Conservation (phyloP, 2,888 invertebrate species). For the Brassicogethes aeneus region DNA sequence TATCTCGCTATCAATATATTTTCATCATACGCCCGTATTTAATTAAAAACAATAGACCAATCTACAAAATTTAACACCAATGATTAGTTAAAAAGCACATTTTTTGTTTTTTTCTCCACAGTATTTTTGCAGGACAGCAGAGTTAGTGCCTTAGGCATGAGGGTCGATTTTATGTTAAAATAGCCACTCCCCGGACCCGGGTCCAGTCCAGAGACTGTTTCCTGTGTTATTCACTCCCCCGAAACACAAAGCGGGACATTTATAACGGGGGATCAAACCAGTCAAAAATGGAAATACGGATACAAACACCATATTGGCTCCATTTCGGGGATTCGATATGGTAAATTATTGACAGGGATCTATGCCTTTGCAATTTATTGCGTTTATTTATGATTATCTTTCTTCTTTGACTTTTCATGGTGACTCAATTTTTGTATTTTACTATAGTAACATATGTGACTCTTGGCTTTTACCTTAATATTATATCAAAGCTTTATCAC, state of each 20-base stretch:
- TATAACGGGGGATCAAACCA: slow-evolving; percentile 38
- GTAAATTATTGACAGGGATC: slow-evolving; percentile 33
- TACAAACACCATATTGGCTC: slow-evolving; percentile 33
- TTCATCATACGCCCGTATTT: no score
- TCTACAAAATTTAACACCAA: no score
- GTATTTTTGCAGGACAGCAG: no score
- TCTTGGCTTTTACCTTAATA: no score
- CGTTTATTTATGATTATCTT: slow-evolving; percentile 19
- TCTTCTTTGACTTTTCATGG: no score
- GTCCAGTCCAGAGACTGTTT: slow-evolving; percentile 12
- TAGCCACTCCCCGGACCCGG: slow-evolving; percentile 20
- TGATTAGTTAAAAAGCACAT: no score
- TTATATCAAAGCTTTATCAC: no score
- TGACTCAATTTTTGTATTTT: no score
- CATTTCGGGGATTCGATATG: slow-evolving; percentile 30
- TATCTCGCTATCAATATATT: no score
- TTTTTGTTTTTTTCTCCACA: no score
- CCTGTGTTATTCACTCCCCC: slow-evolving; percentile 24
- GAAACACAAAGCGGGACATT: slow-evolving; percentile 27
- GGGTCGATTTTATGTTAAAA: slow-evolving; percentile 13
- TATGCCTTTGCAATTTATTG: slow-evolving; percentile 6
- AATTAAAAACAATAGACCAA: no score
- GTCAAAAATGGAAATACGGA: slow-evolving; percentile 39
- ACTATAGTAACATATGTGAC: no score
- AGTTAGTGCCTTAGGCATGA: slow-evolving; percentile 2